Conservation (phyloP, 2,888 invertebrate species). For the Clanis bilineata region DNA sequence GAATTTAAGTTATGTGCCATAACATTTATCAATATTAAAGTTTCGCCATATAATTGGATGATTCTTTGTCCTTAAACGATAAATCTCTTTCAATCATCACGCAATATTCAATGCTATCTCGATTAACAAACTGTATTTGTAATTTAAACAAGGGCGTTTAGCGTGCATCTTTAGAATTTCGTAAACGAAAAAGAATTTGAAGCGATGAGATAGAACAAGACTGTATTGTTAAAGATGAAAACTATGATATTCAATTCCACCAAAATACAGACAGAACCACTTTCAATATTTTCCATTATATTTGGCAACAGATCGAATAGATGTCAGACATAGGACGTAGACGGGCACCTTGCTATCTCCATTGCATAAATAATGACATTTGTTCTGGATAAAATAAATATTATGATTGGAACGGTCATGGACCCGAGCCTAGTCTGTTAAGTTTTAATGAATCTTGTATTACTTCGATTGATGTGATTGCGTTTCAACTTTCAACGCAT, state of each 20-base stretch:
- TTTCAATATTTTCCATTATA: background rate
- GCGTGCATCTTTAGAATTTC: too few species aligned
- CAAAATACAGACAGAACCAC: background rate
- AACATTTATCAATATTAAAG: too few species aligned
- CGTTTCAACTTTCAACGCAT: background rate
- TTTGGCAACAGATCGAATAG: conserved; percentile 13
- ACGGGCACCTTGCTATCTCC: conserved; percentile 43
- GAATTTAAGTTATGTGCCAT: too few species aligned
- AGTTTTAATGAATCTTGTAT: background rate
- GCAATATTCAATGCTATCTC: too few species aligned
- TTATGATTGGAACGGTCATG: background rate
- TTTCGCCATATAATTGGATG: too few species aligned
- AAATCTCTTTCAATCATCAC: too few species aligned
- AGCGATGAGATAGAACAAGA: too few species aligned
- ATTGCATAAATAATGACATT: conserved; percentile 24
- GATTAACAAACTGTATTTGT: too few species aligned
- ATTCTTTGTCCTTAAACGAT: too few species aligned
- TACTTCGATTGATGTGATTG: background rate
- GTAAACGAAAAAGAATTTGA: too few species aligned
- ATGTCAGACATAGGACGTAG: conserved; percentile 54
- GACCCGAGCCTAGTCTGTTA: background rate
- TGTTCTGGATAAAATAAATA: conserved; percentile 11
- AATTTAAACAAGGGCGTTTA: too few species aligned
- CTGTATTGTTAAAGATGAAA: too few species aligned
- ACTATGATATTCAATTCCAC: background rate